These are phyloP conservation scores for Eristalis pertinax DNA, from an alignment of 2,888 invertebrate species.

Conservation along the genomic window DNA sequence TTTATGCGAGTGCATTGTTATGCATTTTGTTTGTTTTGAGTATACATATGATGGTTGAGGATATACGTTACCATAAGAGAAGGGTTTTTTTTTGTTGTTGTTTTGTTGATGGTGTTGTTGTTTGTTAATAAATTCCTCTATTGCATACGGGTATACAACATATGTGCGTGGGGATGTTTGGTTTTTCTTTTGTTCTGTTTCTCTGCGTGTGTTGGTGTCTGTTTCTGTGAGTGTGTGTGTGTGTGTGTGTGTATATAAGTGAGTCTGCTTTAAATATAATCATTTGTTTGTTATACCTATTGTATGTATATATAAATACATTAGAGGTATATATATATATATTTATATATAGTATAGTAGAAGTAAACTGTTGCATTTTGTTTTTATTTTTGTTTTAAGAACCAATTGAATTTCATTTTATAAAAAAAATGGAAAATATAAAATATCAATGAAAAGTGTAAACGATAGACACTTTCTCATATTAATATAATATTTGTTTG, in stretches of 20 bases:
- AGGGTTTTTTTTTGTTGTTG: background rate
- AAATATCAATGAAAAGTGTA: constrained; percentile 16
- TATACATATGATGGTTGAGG: too few species aligned
- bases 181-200: background rate
- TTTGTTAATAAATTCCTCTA: background rate
- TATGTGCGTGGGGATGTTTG: background rate
- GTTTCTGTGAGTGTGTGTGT: background rate
- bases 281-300: too few species aligned
- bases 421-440: constrained; percentile 38
- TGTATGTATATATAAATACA: too few species aligned
- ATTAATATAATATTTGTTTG: background rate
- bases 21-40: too few species aligned
- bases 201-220: background rate
- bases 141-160: background rate
- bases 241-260: background rate
- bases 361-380: background rate
- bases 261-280: too few species aligned
- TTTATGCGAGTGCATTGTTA: too few species aligned
- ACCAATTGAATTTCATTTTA: background rate
- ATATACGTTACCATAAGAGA: too few species aligned
- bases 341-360: constrained; percentile 52
- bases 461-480: constrained; percentile 9
- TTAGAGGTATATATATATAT: constrained; percentile 70
- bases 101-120: background rate
- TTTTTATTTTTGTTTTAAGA: background rate